A percentile compares a stretch with the other conserved stretches of the same genome.
phyloP scores from a whole-genome alignment of 2,888 invertebrate genomes.

The Nemurella pictetii region DNA sequence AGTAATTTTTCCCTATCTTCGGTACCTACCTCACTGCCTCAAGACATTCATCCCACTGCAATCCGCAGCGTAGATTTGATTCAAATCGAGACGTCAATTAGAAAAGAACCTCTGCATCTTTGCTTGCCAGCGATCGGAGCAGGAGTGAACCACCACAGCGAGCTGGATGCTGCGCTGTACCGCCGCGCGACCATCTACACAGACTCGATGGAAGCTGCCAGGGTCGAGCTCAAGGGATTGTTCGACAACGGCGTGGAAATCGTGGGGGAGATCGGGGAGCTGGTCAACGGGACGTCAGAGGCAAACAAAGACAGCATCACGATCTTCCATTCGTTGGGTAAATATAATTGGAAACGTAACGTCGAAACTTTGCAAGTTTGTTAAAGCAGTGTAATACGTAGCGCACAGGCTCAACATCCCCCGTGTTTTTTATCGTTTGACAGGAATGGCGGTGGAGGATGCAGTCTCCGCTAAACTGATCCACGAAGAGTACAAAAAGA shows the following conservation, averaged over 20 bases:
- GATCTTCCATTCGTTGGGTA: constrained; percentile 68
- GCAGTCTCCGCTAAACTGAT: constrained; percentile 61
- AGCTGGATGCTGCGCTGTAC: constrained; percentile 59
- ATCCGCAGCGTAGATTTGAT: no score
- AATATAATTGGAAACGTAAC: constrained; percentile 39
- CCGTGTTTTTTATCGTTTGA: no score
- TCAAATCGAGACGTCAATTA: no score
- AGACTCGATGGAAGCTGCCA: constrained; percentile 58
- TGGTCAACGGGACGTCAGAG: constrained; percentile 53
- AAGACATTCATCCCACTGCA: no score
- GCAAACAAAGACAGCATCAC: constrained; percentile 52
- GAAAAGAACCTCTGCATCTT: no score
- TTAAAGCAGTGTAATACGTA: constrained; percentile 16
- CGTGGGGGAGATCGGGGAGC: constrained; percentile 60
- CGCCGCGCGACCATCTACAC: constrained; percentile 56
- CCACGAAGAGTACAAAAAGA: constrained; percentile 48
- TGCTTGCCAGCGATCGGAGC: constrained; percentile 69
- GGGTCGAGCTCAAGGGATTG: constrained; percentile 57
- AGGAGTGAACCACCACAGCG: constrained; percentile 55
- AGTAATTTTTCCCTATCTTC: no score
- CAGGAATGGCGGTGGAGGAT: constrained; percentile 66
- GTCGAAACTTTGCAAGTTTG: neutral
- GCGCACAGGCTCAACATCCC: no score
- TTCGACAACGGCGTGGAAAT: constrained; percentile 56
- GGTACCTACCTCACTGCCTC: no score